A percentile compares a stretch with the other conserved stretches of the same genome.
phyloP scores from a whole-genome alignment of 2,113 vertebrate genomes.

The Ahaetulla prasina region DNA sequence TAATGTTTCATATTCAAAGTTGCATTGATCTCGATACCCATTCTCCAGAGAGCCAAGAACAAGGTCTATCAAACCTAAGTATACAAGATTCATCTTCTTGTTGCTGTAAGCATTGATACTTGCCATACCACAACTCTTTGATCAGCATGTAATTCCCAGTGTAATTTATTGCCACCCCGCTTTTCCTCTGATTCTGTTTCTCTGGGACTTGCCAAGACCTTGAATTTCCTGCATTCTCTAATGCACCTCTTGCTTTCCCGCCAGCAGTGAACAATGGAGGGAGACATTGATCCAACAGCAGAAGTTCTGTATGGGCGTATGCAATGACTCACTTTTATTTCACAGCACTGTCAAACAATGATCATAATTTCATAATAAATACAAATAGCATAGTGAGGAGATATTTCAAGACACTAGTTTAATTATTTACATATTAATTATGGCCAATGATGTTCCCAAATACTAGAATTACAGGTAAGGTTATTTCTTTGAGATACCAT shows the following conservation, averaged over 20 bases:
- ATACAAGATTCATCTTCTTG: not conserved
- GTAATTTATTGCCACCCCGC: not conserved
- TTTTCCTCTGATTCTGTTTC: not conserved
- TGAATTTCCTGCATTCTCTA: not conserved
- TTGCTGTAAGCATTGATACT: not conserved
- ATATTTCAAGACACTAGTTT: not conserved
- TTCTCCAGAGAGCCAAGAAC: not conserved
- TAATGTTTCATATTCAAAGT: not conserved
- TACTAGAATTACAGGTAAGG: conserved; percentile 10
- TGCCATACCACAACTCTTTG: not conserved
- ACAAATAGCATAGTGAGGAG: not conserved
- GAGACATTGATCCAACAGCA: not conserved
- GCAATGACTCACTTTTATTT: not conserved
- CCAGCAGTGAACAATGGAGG: not conserved
- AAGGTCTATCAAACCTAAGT: not conserved
- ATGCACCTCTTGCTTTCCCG: not conserved
- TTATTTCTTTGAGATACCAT: not conserved
- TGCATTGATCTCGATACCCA: not conserved
- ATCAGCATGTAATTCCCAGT: not conserved
- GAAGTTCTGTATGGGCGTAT: not conserved
- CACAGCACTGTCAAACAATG: not conserved
- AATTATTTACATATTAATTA: not conserved
- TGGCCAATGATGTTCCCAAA: not conserved
- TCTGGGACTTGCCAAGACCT: not conserved
- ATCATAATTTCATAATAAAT: not conserved